A percentile compares a stretch with the other conserved stretches of the same genome.
Conservation (phyloP, 2,113 vertebrate genomes). For the Circaetus gallicus region DNA sequence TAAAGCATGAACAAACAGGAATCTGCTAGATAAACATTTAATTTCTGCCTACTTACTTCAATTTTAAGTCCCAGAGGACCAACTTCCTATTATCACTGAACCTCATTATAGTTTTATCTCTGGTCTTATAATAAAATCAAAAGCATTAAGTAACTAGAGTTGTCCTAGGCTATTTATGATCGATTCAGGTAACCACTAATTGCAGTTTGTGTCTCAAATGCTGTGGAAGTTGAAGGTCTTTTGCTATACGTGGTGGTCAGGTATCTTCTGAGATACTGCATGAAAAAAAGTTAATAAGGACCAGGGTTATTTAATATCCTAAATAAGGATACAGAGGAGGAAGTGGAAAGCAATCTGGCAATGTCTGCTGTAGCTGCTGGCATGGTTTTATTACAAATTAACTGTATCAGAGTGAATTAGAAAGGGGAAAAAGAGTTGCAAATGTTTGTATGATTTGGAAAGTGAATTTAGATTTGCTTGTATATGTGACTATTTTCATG, state of each 20-base stretch:
- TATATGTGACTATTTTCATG: not conserved
- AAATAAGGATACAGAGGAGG: constrained; percentile 16
- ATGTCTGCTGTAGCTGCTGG: constrained; percentile 14
- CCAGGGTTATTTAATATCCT: constrained; percentile 39
- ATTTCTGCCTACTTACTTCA: constrained; percentile 37
- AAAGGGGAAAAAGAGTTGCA: not conserved
- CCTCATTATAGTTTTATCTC: constrained; percentile 42
- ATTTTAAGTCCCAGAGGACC: constrained; percentile 19
- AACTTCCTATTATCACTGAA: constrained; percentile 13
- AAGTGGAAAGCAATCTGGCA: constrained; percentile 36
- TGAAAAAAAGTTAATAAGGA: not conserved
- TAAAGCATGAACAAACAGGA: constrained; percentile 5
- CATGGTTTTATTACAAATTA: constrained; percentile 29
- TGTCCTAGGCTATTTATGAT: constrained; percentile 27
- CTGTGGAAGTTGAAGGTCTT: constrained; percentile 41
- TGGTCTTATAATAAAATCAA: constrained; percentile 56
- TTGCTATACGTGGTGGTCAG: not conserved
- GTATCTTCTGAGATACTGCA: not conserved
- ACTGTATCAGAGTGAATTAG: constrained; percentile 23
- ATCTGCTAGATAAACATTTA: constrained; percentile 59
- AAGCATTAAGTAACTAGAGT: constrained; percentile 40
- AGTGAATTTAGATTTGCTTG: not conserved
- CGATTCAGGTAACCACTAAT: constrained; percentile 45
- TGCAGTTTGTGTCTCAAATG: constrained; percentile 33
- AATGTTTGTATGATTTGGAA: not conserved